Base-by-base conservation (phyloP, 2,888 invertebrate species). In the Cantharis rustica region DNA sequence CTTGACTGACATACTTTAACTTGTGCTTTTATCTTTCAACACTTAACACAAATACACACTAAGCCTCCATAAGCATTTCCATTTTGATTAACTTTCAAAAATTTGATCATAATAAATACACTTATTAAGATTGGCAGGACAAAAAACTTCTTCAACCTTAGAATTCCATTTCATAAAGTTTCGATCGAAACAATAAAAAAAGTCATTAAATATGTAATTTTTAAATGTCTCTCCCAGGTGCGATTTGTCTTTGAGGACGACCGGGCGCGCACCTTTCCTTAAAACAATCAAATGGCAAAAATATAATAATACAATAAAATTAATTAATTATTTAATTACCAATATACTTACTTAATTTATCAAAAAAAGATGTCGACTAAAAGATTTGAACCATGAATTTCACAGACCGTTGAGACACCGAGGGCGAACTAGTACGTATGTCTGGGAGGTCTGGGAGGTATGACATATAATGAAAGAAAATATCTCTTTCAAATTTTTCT, bases 1-100 rank as follows among this genome's bases (percentile, higher is more conserved):
- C 62, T 63, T 72, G 72, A 69, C 63, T 75, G 69, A 72, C 75
- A 75, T 61, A 69, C 71, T 71, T 75, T n/a, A 47, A 7, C 63
- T 75, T 61, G 13, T 69, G 31, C 31, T 31, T 27, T 31, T 31
- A 31, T 31, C 31, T 31, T 13, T 27, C 11, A 27, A 27, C 72
- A 68, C 20, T 64, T 20, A 17, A 20, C 64, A 20, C 31, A 31
- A 31, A 31, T 31, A n/a, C n/a, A n/a, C n/a, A 47, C n/a, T 47
- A 2, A n/a, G 2, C 9, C 31, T 13, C 47, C 47, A 9, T 47
- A n/a, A 47, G 7, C 47, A 7, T 47, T 13, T 31, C 31, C 11
- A 31, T 31, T 31, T 31, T 31, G 31, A 31, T 31, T 31, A 13
- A 11, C 31, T 13, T 13, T 31, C 4, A 13, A 5, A 47, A 47